Evolutionary conservation across 2,113 vertebrate species (phyloP).

Genomic region (Haemorhous mexicanus): DNA sequence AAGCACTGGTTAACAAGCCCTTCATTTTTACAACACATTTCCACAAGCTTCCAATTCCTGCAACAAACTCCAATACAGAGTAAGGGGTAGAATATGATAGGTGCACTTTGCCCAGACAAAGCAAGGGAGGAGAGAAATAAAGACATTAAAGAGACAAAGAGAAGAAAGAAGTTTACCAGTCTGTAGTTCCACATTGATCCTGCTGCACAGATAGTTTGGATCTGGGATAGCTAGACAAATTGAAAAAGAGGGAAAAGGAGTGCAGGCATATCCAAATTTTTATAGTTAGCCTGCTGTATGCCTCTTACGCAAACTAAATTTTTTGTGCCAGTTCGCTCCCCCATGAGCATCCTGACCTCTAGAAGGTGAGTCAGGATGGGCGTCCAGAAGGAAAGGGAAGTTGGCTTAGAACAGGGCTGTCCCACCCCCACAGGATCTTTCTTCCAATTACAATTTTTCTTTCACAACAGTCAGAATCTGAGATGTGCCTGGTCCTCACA

Average conservation of each 20-base stretch:
- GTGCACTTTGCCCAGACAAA: background rate
- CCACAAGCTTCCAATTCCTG: background rate
- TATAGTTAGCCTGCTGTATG: background rate
- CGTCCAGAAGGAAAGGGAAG: background rate
- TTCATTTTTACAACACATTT: background rate
- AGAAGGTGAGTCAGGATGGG: background rate
- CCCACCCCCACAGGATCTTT: background rate
- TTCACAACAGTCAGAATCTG: background rate
- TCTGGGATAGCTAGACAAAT: background rate
- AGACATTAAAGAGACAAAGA: background rate
- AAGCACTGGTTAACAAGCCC: background rate
- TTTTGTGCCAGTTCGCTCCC: accelerated
- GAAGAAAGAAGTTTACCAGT: background rate
- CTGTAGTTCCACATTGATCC: background rate
- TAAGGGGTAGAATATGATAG: background rate
- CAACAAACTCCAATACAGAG: background rate
- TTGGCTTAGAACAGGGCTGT: background rate
- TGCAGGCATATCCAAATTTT: background rate
- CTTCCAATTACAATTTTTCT: background rate
- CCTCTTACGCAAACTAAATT: background rate
- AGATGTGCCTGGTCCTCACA: background rate
- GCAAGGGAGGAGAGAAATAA: background rate
- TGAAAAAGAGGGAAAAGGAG: background rate
- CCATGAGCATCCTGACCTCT: background rate
- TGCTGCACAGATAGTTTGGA: background rate